phyloP scores from a whole-genome alignment of 1,140 invertebrate species.

The Drosophila pachea region DNA sequence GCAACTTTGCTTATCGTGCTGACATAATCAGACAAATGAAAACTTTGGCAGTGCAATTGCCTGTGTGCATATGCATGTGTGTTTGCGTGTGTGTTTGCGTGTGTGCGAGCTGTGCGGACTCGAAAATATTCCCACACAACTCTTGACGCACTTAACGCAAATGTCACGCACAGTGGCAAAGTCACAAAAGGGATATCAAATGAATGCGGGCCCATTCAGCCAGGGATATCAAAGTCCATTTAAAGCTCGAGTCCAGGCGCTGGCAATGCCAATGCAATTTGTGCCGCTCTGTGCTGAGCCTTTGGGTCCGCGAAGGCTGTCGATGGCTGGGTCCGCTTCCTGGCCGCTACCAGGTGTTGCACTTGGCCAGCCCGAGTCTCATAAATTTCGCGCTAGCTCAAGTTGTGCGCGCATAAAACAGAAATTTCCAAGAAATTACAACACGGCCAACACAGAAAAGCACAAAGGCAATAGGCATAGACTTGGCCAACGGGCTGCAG shows the following conservation, averaged over 20 bases:
- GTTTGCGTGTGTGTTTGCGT: constrained; percentile 4
- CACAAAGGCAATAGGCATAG: constrained; percentile 40
- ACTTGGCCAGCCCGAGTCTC: constrained; percentile 59
- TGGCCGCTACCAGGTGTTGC: constrained; percentile 70
- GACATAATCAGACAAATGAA: constrained; percentile 59
- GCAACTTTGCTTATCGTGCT: constrained; percentile 54
- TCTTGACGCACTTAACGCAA: constrained; percentile 67
- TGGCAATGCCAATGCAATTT: constrained; percentile 38
- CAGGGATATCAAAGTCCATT: constrained; percentile 39
- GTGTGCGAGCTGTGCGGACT: constrained; percentile 11
- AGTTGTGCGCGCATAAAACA: constrained; percentile 66
- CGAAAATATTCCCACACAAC: constrained; percentile 63
- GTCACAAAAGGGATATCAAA: constrained; percentile 69
- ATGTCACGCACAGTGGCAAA: constrained; percentile 74
- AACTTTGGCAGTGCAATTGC: constrained; percentile 45
- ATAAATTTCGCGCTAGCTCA: constrained; percentile 69
- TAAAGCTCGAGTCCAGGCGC: constrained; percentile 10
- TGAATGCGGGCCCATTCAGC: constrained; percentile 69
- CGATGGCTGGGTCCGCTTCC: constrained; percentile 13
- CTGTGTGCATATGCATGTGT: background rate
- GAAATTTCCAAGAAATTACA: constrained; percentile 76
- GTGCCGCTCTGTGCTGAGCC: constrained; percentile 32
- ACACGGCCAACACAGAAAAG: constrained; percentile 57
- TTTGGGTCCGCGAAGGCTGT: constrained; percentile 22
- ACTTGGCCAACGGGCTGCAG: constrained; percentile 24